phyloP scores from a whole-genome alignment of 2,797 vertebrate species.

The Dendrocincla fuliginosa region DNA sequence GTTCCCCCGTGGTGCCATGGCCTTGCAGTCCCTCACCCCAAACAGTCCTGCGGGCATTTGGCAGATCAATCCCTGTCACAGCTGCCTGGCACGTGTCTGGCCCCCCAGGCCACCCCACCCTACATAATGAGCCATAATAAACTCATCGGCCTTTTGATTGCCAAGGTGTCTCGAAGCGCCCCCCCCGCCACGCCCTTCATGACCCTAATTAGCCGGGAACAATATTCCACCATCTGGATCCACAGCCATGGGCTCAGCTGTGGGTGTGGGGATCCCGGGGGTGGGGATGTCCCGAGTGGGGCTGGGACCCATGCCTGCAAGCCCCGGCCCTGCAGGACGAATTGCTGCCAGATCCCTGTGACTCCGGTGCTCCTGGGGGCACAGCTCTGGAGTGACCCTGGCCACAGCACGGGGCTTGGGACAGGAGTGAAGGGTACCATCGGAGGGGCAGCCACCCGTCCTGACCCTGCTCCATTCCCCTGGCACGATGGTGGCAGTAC shows the following conservation, averaged over 20 bases:
- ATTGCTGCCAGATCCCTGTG: neutral
- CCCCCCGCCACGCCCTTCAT: neutral
- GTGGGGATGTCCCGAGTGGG: neutral
- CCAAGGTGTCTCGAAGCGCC: neutral
- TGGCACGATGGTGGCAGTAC: rapidly evolving
- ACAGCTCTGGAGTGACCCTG: neutral
- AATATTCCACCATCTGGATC: neutral
- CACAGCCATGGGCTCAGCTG: neutral
- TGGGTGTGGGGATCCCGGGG: neutral
- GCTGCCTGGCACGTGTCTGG: neutral
- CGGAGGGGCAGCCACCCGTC: too few relatives aligned
- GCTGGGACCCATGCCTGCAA: neutral
- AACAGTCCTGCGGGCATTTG: neutral
- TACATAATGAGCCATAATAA: neutral
- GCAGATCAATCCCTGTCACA: neutral
- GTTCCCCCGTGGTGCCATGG: rapidly evolving
- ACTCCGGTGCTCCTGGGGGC: neutral
- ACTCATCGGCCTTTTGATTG: neutral
- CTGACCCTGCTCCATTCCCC: too few relatives aligned
- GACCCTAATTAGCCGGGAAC: neutral
- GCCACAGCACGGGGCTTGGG: neutral
- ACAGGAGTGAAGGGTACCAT: neutral
- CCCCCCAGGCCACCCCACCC: neutral
- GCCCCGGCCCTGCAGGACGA: neutral
- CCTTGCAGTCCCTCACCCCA: neutral